Conservation (phyloP, 2,113 vertebrate species). For the Irena cyanogastra region DNA sequence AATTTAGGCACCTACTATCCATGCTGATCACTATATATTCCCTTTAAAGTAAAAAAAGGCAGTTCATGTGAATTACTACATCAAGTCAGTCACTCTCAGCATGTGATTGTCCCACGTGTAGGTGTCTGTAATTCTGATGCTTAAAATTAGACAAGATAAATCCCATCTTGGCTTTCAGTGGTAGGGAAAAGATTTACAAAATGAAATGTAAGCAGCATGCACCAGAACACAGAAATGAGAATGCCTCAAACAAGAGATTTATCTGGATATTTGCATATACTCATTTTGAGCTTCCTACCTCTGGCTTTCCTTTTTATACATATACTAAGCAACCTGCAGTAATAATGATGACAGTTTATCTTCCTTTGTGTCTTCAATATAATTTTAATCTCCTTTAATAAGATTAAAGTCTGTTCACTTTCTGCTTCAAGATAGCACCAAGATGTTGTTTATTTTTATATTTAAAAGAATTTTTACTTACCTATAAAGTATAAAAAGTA, state of each 20-base stretch:
- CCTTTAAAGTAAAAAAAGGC: background rate
- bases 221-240: background rate
- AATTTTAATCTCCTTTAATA: background rate
- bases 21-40: background rate
- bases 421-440: background rate
- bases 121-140: background rate
- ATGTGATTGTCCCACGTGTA: background rate
- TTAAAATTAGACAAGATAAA: background rate
- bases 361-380: background rate
- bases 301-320: background rate
- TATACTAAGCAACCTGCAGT: background rate
- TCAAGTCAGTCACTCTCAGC: background rate
- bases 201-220: background rate
- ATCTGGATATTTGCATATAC: background rate
- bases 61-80: background rate
- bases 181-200: background rate
- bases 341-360: background rate
- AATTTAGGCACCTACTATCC: background rate
- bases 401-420: background rate
- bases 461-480: background rate
- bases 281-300: background rate
- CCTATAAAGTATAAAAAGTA: background rate
- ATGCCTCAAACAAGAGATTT: background rate
- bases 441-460: background rate
- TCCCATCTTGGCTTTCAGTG: background rate